Evolutionary conservation across 30 jellyfish, hydroid and myxozoan species (phyloP), one percentile per base, ranked within the genome.

Genomic region (Turritopsis dohrnii): DNA sequence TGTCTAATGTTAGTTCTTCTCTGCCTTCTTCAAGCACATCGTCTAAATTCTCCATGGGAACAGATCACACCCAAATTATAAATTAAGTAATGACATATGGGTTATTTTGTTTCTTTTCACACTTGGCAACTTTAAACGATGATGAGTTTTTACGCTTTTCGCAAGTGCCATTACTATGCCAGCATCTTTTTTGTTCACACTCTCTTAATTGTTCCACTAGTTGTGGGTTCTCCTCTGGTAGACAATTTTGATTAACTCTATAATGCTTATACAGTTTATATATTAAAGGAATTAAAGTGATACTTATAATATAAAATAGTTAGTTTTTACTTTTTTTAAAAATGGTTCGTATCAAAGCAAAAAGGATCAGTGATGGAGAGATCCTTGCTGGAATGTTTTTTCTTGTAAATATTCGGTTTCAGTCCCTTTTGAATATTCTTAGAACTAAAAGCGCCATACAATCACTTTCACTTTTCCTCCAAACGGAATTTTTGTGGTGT

Each of bases 1-100:
- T 41, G 53, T 80, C 87, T 21, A 80, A 65, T 21, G 87, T 71
- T 52, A 80, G 77, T 27, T 80, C 87, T 52, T 80, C 79, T 65
- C 41, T 53, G 26, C 87, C 87, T 22, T 28, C 87, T 27, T 80
- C 87, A 52, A 80, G 77, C 65, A 29, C 87, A 80, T 22, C 52
- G 53, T 80, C 87, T 9, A 22, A 53, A 54, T 4, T 80, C 65
- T 53, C 87, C 87, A 80, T 80, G 30, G 77, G 30, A 69, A 69
- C 77, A 27, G 77, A n/a, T 69, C 77, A 27, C 77, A 69, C 77
- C 77, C 77, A n/a, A 69, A 69, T 69, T 69, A 27, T 69, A 17
- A 23, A 23, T 69, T 69, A 69, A 69, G 77, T 69, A 69, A 27
- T 1, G 30, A 69, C 77, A 69, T 27, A n/a, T 7, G 28, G 77